These are phyloP conservation scores for Girardia tigrina DNA, from an alignment of 2,888 invertebrate species.

Conservation along the genomic window DNA sequence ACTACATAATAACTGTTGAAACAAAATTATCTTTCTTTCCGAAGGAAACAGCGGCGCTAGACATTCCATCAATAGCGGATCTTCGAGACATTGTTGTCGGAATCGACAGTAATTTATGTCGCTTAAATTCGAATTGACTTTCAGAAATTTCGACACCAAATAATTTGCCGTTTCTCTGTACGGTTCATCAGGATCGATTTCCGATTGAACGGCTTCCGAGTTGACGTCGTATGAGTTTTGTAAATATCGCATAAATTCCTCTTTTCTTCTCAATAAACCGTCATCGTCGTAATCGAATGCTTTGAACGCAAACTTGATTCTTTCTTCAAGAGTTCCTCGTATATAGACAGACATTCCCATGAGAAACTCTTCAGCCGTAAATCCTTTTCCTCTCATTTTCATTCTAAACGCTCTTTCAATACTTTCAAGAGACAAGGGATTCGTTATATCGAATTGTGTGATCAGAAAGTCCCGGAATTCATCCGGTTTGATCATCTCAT, in stretches of 20 bases:
- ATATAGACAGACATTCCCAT: background rate
- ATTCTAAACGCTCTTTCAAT: background rate
- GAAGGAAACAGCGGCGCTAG: background rate
- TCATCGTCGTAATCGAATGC: background rate
- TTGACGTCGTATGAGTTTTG: background rate
- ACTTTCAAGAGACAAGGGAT: background rate
- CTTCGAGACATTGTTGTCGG: background rate
- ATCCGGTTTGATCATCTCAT: background rate
- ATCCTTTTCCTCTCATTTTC: background rate
- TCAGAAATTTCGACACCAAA: background rate
- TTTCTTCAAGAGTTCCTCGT: constrained; percentile 11
- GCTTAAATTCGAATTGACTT: background rate
- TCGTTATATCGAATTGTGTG: background rate
- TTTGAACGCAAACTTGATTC: background rate
- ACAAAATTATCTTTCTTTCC: background rate
- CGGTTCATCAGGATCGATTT: background rate
- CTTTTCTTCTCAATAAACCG: background rate
- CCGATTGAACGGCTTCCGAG: background rate
- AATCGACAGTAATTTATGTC: background rate
- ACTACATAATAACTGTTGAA: constrained; percentile 18
- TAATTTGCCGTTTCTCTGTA: background rate
- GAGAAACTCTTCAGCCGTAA: background rate
- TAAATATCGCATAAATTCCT: background rate
- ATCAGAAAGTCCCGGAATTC: background rate
- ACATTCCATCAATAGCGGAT: background rate